phyloP scores from a whole-genome alignment of 2,888 invertebrate species.

The Pheosia gnoma region DNA sequence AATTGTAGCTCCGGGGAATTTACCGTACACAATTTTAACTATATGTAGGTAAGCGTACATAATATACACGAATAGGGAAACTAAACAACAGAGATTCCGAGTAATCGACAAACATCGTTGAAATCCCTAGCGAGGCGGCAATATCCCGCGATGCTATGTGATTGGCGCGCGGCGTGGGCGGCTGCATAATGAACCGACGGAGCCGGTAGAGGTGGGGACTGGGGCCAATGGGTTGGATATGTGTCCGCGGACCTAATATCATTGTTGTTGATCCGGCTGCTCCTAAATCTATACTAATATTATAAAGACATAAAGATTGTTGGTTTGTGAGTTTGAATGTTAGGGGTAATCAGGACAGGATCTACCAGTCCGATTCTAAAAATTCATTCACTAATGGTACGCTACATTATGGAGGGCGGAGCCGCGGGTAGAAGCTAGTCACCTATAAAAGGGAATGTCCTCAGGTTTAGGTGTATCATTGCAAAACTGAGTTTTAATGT shows the following conservation, averaged over 20 bases:
- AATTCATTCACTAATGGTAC: no score
- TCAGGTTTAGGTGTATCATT: no score
- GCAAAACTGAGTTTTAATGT: no score
- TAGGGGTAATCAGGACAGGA: no score
- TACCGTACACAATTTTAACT: neutral
- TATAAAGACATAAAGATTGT: no score
- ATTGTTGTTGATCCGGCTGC: neutral
- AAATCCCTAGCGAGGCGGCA: constrained; percentile 74
- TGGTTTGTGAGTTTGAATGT: no score
- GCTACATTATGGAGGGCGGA: no score
- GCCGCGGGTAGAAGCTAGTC: no score
- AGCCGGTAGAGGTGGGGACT: constrained; percentile 26
- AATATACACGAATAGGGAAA: constrained; percentile 18
- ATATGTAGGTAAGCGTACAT: constrained; percentile 2
- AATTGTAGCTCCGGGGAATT: neutral
- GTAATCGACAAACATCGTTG: constrained; percentile 66
- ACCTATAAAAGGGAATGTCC: no score
- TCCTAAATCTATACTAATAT: no score
- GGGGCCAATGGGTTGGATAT: constrained; percentile 11
- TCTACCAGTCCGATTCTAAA: no score
- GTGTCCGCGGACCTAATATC: neutral
- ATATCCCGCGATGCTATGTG: constrained; percentile 78
- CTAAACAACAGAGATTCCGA: constrained; percentile 35
- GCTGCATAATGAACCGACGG: constrained; percentile 78
- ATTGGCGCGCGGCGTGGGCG: constrained; percentile 79